A percentile compares a stretch with the other conserved stretches of the same genome.
Evolutionary conservation across 1,140 invertebrate genomes (phyloP).

Genomic region (Tetramorium alpestre): DNA sequence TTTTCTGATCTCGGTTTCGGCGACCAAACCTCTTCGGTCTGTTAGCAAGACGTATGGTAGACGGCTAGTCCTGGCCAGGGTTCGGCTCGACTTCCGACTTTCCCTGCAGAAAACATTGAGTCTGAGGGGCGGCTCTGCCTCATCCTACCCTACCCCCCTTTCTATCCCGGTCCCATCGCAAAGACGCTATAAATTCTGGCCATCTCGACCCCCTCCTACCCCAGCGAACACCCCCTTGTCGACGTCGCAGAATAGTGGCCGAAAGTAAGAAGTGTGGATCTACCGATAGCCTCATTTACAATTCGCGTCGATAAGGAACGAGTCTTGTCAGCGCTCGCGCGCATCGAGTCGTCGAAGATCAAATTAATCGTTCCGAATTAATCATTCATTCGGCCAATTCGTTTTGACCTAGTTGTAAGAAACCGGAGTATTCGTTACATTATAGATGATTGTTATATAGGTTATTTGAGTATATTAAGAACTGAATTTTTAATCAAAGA

Average conservation of each 20-base stretch:
- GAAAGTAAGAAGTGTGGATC: slow-evolving; percentile 80
- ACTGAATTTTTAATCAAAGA: neutral
- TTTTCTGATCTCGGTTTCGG: slow-evolving; percentile 42
- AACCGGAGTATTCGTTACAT: neutral
- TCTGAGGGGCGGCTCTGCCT: slow-evolving; percentile 79
- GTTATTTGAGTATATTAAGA: neutral
- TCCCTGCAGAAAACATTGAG: slow-evolving; percentile 86
- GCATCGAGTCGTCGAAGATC: slow-evolving; percentile 24
- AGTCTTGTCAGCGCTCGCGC: slow-evolving; percentile 21
- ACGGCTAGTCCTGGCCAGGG: slow-evolving; percentile 83
- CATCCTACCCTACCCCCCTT: slow-evolving; percentile 65
- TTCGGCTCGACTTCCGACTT: slow-evolving; percentile 85
- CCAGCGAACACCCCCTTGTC: slow-evolving; percentile 57
- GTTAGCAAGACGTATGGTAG: slow-evolving; percentile 85
- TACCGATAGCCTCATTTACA: slow-evolving; percentile 68
- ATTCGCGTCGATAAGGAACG: slow-evolving; percentile 38
- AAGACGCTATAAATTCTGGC: slow-evolving; percentile 85
- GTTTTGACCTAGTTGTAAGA: slow-evolving; percentile 32
- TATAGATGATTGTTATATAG: neutral
- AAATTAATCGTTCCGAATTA: slow-evolving; percentile 44
- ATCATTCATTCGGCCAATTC: slow-evolving; percentile 23
- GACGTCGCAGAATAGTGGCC: slow-evolving; percentile 79
- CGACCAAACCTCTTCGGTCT: slow-evolving; percentile 82
- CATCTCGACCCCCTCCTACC: slow-evolving; percentile 57
- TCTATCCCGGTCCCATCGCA: slow-evolving; percentile 69